Evolutionary conservation across 2,113 vertebrate species (phyloP).

Genomic region (Atractosteus spatula): DNA sequence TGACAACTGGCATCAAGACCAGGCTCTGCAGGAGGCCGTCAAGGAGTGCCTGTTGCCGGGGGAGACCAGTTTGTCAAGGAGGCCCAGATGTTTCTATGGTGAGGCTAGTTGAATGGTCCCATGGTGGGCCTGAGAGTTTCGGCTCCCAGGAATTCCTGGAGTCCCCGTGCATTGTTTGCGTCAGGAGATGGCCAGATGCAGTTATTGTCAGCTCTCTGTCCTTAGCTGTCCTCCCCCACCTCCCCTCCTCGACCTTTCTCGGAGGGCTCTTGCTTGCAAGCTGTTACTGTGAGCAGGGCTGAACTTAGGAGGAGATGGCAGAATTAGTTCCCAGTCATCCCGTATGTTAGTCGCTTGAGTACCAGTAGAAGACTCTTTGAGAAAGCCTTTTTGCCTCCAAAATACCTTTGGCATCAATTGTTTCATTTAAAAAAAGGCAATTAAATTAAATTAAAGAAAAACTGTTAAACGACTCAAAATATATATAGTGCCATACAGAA

Average conservation of each 20-base stretch:
- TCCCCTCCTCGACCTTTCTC: background rate
- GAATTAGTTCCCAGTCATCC: too few relatives aligned
- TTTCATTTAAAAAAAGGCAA: too few relatives aligned
- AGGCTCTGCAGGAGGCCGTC: background rate
- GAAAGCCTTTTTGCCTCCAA: too few relatives aligned
- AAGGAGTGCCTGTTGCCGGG: slow-evolving; percentile 26
- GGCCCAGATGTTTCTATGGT: slow-evolving; percentile 50
- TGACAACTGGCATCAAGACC: background rate
- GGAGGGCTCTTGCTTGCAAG: slow-evolving; percentile 36
- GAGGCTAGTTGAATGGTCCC: slow-evolving; percentile 50
- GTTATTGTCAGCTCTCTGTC: slow-evolving; percentile 44
- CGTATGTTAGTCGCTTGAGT: too few relatives aligned
- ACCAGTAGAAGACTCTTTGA: too few relatives aligned
- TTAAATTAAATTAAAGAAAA: too few relatives aligned
- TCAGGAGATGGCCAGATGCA: slow-evolving; percentile 42
- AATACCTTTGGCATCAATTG: too few relatives aligned
- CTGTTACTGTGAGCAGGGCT: slow-evolving; percentile 32
- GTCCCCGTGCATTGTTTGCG: slow-evolving; percentile 38
- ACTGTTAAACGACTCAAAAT: too few relatives aligned
- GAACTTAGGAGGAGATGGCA: too few relatives aligned
- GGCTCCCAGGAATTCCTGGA: slow-evolving; percentile 39
- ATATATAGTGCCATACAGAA: too few relatives aligned
- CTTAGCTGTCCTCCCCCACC: slow-evolving; percentile 9
- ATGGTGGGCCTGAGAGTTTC: slow-evolving; percentile 44
- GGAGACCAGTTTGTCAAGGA: slow-evolving; percentile 25